Evolutionary conservation across 1,140 invertebrate genomes (phyloP).

Genomic region (Ephestia elutella): DNA sequence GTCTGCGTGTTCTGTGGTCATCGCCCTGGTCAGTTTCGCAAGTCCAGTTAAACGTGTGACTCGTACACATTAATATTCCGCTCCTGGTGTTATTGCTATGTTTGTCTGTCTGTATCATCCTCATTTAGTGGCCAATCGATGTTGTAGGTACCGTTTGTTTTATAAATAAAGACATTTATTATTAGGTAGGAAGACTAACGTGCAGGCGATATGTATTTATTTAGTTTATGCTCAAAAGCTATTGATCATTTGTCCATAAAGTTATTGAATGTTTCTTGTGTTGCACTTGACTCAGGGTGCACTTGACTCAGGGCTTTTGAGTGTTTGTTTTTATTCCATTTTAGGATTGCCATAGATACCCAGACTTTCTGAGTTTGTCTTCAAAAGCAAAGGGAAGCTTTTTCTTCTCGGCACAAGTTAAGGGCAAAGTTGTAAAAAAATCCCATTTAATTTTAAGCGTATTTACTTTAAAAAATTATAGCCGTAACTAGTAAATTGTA

Average conservation of each 20-base stretch:
- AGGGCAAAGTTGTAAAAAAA: not conserved
- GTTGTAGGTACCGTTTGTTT: constrained; percentile 5
- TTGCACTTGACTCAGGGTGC: too few species aligned
- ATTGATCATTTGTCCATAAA: too few species aligned
- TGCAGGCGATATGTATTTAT: too few species aligned
- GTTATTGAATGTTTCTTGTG: too few species aligned
- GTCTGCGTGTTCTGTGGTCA: not conserved
- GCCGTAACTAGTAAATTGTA: constrained; percentile 29
- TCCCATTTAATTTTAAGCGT: not conserved
- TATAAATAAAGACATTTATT: constrained; percentile 1
- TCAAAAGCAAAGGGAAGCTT: too few species aligned
- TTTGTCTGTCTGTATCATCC: constrained; percentile 44
- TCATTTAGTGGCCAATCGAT: constrained; percentile 16
- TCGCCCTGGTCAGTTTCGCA: constrained; percentile 57
- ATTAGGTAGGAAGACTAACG: too few species aligned
- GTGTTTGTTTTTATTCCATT: too few species aligned
- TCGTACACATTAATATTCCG: constrained; percentile 64
- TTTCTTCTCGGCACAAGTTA: not conserved
- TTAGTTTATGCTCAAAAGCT: too few species aligned
- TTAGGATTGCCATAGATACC: not conserved
- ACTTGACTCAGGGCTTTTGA: too few species aligned
- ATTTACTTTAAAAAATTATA: constrained; percentile 15
- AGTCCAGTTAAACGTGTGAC: constrained; percentile 64
- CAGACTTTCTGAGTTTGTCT: too few species aligned
- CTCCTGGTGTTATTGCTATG: constrained; percentile 50